Percentiles rank a stretch among this genome's conserved stretches.
Conservation (phyloP, 2,797 vertebrate genomes). For the Anguilla anguilla region DNA sequence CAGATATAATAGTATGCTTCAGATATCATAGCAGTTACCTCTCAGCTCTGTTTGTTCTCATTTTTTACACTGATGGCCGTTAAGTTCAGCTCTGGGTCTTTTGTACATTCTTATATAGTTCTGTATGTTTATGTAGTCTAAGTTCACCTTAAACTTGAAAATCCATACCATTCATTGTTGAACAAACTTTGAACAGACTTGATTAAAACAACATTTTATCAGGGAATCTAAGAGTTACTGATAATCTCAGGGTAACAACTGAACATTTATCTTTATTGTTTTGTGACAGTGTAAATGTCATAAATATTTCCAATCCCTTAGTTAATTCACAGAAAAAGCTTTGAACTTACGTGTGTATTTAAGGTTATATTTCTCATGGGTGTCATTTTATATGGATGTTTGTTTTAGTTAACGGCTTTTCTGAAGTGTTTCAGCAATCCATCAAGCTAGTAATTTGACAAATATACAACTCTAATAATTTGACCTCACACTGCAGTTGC, state of each 20-base stretch:
- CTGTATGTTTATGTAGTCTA: background rate
- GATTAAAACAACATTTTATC: conserved; percentile 20
- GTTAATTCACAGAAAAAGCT: background rate
- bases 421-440: background rate
- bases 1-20: background rate
- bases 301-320: background rate
- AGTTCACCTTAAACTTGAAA: background rate
- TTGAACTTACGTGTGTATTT: background rate
- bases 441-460: background rate
- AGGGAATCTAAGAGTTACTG: background rate
- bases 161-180: background rate
- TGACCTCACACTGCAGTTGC: background rate
- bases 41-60: background rate
- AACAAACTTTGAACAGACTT: conserved; percentile 20
- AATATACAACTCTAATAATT: background rate
- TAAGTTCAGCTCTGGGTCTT: background rate
- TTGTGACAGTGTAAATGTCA: conserved; percentile 16
- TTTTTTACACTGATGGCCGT: background rate
- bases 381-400: background rate
- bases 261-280: conserved; percentile 11
- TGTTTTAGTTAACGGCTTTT: background rate
- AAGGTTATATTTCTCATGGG: background rate
- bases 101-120: conserved; percentile 9
- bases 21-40: background rate
- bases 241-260: background rate